phyloP scores from a whole-genome alignment of 2,113 vertebrate species.

The Ptychochromis oligacanthus region DNA sequence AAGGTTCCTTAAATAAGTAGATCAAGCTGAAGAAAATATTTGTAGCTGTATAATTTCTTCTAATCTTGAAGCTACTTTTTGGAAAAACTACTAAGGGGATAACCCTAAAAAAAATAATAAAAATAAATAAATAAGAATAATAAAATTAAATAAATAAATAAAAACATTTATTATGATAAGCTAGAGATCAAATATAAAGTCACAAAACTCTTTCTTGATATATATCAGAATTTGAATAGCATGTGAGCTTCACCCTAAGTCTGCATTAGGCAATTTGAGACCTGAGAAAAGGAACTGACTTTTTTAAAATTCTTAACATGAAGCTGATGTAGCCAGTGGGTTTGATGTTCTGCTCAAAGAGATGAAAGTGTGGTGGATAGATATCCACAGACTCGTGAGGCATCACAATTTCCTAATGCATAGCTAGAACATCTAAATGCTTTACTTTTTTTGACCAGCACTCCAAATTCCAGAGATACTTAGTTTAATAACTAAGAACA shows the following conservation, averaged over 20 bases:
- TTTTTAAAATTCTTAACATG: conserved; percentile 7
- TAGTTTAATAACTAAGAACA: background rate
- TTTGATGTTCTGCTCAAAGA: conserved; percentile 6
- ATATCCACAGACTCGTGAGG: background rate
- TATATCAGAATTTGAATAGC: conserved; percentile 1
- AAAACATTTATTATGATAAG: background rate
- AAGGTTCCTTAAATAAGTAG: too few relatives aligned
- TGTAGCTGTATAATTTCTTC: background rate
- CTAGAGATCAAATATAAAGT: too few relatives aligned
- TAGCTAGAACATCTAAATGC: background rate
- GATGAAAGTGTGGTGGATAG: background rate
- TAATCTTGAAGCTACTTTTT: background rate
- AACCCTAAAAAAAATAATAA: background rate
- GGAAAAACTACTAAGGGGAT: too few relatives aligned
- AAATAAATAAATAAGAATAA: background rate
- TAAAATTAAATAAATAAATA: too few relatives aligned
- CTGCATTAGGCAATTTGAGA: background rate
- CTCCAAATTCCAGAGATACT: background rate
- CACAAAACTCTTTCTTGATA: too few relatives aligned
- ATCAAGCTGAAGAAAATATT: background rate
- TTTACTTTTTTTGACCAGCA: background rate
- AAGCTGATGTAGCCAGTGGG: background rate
- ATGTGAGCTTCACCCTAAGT: background rate
- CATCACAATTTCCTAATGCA: conserved; percentile 5
- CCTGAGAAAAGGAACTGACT: background rate